Base-by-base conservation (phyloP, 2,888 invertebrate genomes). In the Spatulosminthurus flaviceps region DNA sequence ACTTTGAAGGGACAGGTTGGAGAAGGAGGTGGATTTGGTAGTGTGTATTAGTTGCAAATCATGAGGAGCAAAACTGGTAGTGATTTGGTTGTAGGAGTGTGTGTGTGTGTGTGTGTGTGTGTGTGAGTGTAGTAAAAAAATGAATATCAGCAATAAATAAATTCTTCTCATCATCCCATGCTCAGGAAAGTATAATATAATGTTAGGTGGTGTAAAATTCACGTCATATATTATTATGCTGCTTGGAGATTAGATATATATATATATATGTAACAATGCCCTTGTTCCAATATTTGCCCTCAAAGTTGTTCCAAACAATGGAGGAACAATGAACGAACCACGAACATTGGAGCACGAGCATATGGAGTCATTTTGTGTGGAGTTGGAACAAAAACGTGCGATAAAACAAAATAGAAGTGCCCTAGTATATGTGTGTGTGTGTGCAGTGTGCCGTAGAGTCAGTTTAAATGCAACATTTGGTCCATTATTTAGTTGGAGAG, bases 381-480 rank as follows among this genome's bases (percentile, higher is more conserved):
- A n/a, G n/a, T n/a, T n/a, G n/a, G n/a, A n/a, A n/a, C n/a, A n/a
- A n/a, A n/a, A n/a, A n/a, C n/a, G n/a, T n/a, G n/a, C n/a, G n/a
- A n/a, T n/a, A n/a, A n/a, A n/a, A n/a, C n/a, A n/a, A n/a, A n/a
- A n/a, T n/a, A n/a, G n/a, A n/a, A n/a, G n/a, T n/a, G n/a, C n/a
- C n/a, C n/a, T n/a, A n/a, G n/a, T n/a, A n/a, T n/a, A n/a, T n/a
- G n/a, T n/a, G n/a, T n/a, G n/a, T n/a, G n/a, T n/a, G n/a, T n/a
- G 16, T 72, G 41, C 28, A 64, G 24, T 64, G 66, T n/a, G n/a
- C n/a, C n/a, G n/a, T n/a, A 64, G 70, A 66, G 1, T 51, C 1
- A 51, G 51, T 73, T 69, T 78, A 66, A n/a, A 71, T 78, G 73
- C 72, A n/a, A 72, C 78, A 78, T 78, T 78, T 78, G 78, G 78